Evolutionary conservation across 1,140 invertebrate species (phyloP).

Genomic region (Caenorhabditis elegans): WBcel235 BX284603.4:6979001-6979500

Average conservation of each 20-base stretch:
- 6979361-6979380: too few species aligned
- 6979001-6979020: slow-evolving; percentile 17
- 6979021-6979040: background rate
- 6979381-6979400: too few species aligned
- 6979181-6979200: background rate
- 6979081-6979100: background rate
- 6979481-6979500: too few species aligned
- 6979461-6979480: too few species aligned
- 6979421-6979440: too few species aligned
- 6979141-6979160: background rate
- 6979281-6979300: background rate
- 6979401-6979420: too few species aligned
- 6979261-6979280: slow-evolving; percentile 20
- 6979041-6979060: background rate
- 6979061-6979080: background rate
- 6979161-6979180: slow-evolving; percentile 9
- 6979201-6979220: slow-evolving; percentile 16
- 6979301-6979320: too few species aligned
- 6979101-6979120: background rate
- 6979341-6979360: too few species aligned
- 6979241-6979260: slow-evolving; percentile 20
- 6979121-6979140: background rate
- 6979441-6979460: too few species aligned
- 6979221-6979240: slow-evolving; percentile 11
- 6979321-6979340: too few species aligned